A percentile compares a stretch with the other conserved stretches of the same genome.
These are phyloP conservation scores for Parapristionchus giblindavisi DNA, from an alignment of 2,888 invertebrate genomes.

Conservation along the genomic window DNA sequence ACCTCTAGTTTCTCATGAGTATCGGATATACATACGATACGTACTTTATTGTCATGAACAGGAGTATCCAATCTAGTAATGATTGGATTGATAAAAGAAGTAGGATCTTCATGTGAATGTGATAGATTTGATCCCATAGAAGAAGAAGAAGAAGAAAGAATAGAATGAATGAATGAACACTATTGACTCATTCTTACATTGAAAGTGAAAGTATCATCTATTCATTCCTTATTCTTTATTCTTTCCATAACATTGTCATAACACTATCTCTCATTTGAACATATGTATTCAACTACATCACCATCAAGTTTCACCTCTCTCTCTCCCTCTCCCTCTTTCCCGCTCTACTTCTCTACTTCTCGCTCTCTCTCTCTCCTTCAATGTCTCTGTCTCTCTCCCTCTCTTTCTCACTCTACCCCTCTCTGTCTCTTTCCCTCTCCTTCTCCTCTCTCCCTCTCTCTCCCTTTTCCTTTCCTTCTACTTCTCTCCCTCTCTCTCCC, in stretches of 20 bases:
- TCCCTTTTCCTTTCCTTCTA: too few relatives aligned
- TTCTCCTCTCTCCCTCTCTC: too few relatives aligned
- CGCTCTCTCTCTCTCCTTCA: too few relatives aligned
- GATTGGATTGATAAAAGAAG: not conserved
- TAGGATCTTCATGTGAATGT: not conserved
- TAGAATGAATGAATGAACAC: not conserved
- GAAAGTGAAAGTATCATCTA: conserved; percentile 33
- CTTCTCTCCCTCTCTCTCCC: too few relatives aligned
- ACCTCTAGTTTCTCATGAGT: conserved; percentile 66
- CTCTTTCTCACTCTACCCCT: too few relatives aligned
- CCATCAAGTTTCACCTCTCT: not conserved
- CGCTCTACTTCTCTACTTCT: not conserved
- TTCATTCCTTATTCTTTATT: too few relatives aligned
- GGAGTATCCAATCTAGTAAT: conserved; percentile 62
- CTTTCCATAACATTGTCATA: too few relatives aligned
- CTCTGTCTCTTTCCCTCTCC: too few relatives aligned
- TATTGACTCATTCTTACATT: conserved; percentile 8
- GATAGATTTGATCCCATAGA: conserved; percentile 16
- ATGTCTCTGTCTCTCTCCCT: too few relatives aligned
- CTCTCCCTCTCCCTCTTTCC: not conserved
- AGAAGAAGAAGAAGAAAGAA: not conserved
- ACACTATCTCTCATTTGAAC: too few relatives aligned
- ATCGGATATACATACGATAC: conserved; percentile 66
- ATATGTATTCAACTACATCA: too few relatives aligned
- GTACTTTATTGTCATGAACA: conserved; percentile 57